These are phyloP conservation scores for Hypocryptadius cinnamomeus DNA, from an alignment of 2,113 vertebrate species.

Conservation along the genomic window DNA sequence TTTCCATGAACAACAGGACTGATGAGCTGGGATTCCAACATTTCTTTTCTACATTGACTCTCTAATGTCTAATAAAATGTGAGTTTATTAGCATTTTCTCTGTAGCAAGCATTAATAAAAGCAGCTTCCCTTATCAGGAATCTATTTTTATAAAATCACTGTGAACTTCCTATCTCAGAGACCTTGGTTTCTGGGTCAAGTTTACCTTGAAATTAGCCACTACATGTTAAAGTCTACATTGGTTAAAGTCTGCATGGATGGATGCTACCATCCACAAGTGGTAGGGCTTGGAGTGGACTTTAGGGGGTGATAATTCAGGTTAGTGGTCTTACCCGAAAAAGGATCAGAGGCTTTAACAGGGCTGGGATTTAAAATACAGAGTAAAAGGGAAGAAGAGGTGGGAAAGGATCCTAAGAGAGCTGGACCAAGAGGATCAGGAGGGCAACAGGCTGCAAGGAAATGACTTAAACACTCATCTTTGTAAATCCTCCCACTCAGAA, in stretches of 20 bases:
- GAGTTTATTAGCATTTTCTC: slow-evolving; percentile 23
- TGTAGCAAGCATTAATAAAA: background rate
- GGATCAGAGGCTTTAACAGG: background rate
- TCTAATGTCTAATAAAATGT: slow-evolving; percentile 5
- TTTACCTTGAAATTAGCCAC: background rate
- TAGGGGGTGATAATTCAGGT: background rate
- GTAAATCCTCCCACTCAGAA: background rate
- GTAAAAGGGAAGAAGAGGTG: background rate
- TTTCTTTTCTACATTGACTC: background rate
- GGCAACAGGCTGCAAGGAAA: background rate
- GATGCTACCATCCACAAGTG: background rate
- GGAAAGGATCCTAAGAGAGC: fast-evolving
- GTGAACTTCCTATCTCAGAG: background rate
- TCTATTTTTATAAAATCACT: background rate
- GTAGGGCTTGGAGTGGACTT: background rate
- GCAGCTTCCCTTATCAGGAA: background rate
- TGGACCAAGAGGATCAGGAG: background rate
- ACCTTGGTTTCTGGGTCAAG: background rate
- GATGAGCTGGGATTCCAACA: background rate
- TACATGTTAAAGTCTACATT: background rate
- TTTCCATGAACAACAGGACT: background rate
- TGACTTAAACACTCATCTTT: background rate
- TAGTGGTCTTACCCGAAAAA: background rate
- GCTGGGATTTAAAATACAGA: background rate
- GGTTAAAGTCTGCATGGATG: background rate